Evolutionary conservation across 2,888 invertebrate species (phyloP), one percentile per base, ranked within the genome.

Genomic region (Xylocampa areola): DNA sequence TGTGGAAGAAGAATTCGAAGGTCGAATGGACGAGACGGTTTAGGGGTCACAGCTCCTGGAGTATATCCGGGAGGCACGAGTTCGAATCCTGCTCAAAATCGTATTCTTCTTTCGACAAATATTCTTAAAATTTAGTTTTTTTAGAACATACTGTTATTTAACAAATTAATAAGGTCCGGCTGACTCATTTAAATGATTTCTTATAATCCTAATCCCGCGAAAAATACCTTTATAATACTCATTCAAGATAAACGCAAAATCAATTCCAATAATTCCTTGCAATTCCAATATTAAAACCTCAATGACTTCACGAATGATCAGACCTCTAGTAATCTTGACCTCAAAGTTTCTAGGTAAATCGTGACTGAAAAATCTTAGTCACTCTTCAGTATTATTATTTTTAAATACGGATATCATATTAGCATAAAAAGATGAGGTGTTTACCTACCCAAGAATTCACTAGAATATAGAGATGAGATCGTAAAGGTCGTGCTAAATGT

Each of bases 331-430:
- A 35, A 52, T 70, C 73, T 75, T 75, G 74, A 76, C 74, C 74
- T 76, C 68, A 76, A 63, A 64, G 49, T 43, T 51, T 57, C 47
- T 69, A 68, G 63, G 57, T 40, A 63, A 41, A 43, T 70, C 74
- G 74, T 75, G 74, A 75, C 65, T 68, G 62, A 65, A 73, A 68
- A 70, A 67, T 50, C 27, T 76, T 73, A 76, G 64, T 68, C 65
- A 73, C 57, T 72, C 41, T 32, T 21, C 14, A 25, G 36, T 30
- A 43, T 40, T 6, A 69, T 69, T 47, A 70, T 66, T 69, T 69
- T 66, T 63, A 66, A 47, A 69, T 66, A 63, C 55, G 65, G 69
- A 69, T 66, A 63, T 63, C 63, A 39, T 21, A 55, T 63, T 43
- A 69, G n/a, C 69, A 63, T 68, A 36, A 61, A 53, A 62, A 61